These are phyloP conservation scores for Myxocyprinus asiaticus DNA, from an alignment of 2,113 vertebrate species.

Conservation along the genomic window DNA sequence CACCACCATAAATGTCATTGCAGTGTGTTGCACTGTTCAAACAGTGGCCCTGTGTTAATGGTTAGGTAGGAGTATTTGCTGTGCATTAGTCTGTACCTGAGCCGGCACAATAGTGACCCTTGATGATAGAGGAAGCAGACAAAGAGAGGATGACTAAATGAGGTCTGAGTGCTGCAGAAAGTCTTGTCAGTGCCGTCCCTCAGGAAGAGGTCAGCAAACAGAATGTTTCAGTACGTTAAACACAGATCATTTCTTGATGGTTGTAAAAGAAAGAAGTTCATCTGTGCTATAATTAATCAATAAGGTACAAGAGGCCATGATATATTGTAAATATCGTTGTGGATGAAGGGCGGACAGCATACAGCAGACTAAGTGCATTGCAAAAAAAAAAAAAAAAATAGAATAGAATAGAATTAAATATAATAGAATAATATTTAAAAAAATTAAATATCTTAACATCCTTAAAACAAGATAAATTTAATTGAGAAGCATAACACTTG, in stretches of 20 bases:
- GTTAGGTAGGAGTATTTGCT: slow-evolving; percentile 82
- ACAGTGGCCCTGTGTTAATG: slow-evolving; percentile 77
- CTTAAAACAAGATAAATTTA: too few species aligned
- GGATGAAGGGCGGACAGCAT: too few species aligned
- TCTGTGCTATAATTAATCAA: not conserved
- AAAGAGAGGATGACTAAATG: slow-evolving; percentile 71
- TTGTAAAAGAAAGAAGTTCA: not conserved
- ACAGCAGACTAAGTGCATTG: too few species aligned
- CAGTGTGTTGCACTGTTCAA: slow-evolving; percentile 63
- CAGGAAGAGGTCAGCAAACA: slow-evolving; percentile 65
- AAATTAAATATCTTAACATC: too few species aligned
- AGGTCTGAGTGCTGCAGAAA: slow-evolving; percentile 72
- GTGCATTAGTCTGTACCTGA: slow-evolving; percentile 76
- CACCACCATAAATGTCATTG: slow-evolving; percentile 59
- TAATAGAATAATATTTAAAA: too few species aligned
- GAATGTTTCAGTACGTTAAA: slow-evolving; percentile 67
- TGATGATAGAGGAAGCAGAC: slow-evolving; percentile 77
- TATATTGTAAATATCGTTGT: too few species aligned
- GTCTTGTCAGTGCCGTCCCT: slow-evolving; percentile 72
- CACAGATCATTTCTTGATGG: slow-evolving; percentile 23
- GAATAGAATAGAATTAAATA: too few species aligned
- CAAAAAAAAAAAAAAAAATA: too few species aligned
- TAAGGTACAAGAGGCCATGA: too few species aligned
- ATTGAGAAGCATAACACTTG: too few species aligned
- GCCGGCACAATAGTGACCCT: slow-evolving; percentile 73